phyloP scores from a whole-genome alignment of 35 echinoderm and acorn worm genomes.

The Ophioderma brevispina region DNA sequence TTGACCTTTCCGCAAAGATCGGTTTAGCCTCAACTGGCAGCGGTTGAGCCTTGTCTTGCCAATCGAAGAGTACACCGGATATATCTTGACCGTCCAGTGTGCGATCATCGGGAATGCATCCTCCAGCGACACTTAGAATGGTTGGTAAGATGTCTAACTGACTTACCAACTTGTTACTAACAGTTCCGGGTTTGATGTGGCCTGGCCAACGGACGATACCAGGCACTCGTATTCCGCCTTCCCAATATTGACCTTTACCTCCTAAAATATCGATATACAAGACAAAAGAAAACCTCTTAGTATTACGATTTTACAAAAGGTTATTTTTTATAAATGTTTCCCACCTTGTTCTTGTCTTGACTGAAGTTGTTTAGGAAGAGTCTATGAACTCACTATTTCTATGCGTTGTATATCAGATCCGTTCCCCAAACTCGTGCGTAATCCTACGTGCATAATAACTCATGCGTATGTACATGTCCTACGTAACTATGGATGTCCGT shows the following conservation, averaged over 20 bases:
- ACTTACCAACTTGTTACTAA: conserved; percentile 18
- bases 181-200: background rate
- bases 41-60: background rate
- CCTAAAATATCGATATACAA: conserved; percentile 3
- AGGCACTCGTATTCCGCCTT: conserved; percentile 61
- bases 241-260: conserved; percentile 46
- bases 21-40: background rate
- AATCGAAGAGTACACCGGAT: background rate
- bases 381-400: no score
- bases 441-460: no score
- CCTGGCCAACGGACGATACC: conserved; percentile 54
- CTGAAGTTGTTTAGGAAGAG: no score
- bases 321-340: no score
- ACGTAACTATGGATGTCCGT: no score
- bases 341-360: no score
- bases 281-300: no score
- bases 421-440: no score
- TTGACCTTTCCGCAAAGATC: background rate
- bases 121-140: conserved; percentile 32
- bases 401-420: no score
- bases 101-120: background rate
- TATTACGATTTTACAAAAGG: no score
- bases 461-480: no score
- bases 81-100: conserved; percentile 26
- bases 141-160: conserved; percentile 40